phyloP scores from a whole-genome alignment of 23 tunicate genomes.

The Oikopleura vanhoeffeni region DNA sequence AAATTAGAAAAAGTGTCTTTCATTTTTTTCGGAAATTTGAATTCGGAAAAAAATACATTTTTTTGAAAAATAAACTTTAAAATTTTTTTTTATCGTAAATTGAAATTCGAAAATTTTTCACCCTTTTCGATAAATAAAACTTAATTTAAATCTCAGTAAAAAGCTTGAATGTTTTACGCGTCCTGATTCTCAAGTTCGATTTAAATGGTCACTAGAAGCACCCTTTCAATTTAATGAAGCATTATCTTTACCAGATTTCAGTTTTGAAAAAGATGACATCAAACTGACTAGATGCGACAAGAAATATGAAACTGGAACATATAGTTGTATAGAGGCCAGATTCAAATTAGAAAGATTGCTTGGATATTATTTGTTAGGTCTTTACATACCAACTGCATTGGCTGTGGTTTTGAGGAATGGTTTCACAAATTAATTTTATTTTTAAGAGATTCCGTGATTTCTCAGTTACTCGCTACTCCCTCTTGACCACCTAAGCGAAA shows the following conservation, averaged over 20 bases:
- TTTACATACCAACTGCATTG: background rate
- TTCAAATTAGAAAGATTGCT: background rate
- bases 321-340: background rate
- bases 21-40: no score
- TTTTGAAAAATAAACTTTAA: no score
- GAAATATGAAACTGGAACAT: background rate
- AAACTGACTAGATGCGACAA: background rate
- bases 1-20: no score
- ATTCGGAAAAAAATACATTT: no score
- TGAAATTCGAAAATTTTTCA: no score
- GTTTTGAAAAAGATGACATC: background rate
- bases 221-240: background rate
- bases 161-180: constrained; percentile 6
- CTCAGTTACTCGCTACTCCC: no score
- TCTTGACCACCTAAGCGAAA: no score
- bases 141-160: no score
- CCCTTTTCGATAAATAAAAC: no score
- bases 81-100: no score
- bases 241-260: background rate
- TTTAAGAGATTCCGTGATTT: no score
- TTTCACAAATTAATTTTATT: no score
- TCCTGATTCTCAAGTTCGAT: background rate
- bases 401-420: constrained; percentile 5
- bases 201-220: background rate
- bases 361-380: background rate